Percentiles rank a stretch among this genome's conserved stretches.
Evolutionary conservation across 2,113 vertebrate species (phyloP).

Genomic region (Anguilla japonica): DNA sequence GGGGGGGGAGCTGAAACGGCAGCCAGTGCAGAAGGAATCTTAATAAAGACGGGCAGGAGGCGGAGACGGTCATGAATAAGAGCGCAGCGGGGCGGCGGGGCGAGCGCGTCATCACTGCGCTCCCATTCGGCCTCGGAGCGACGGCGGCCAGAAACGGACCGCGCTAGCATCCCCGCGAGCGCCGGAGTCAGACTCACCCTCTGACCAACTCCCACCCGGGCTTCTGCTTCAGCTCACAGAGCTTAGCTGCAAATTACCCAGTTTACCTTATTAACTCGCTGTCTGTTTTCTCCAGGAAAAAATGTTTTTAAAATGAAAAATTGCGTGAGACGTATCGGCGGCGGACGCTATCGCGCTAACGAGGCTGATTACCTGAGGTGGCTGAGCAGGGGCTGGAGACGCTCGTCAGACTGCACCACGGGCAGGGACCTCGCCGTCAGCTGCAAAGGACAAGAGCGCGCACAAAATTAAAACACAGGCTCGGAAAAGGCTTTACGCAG

Average conservation of each 20-base stretch:
- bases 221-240: background rate
- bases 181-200: background rate
- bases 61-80: too few relatives aligned
- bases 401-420: conserved; percentile 88
- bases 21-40: too few relatives aligned
- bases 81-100: too few relatives aligned
- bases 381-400: conserved; percentile 92
- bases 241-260: background rate
- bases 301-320: background rate
- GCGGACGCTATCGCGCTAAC: conserved; percentile 1
- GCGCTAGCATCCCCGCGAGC: background rate
- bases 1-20: too few relatives aligned
- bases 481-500: background rate
- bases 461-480: background rate
- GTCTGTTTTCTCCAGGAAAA: conserved; percentile 7
- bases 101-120: too few relatives aligned
- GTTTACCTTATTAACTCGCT: background rate
- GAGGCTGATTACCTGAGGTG: conserved; percentile 86
- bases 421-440: conserved; percentile 89
- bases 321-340: background rate
- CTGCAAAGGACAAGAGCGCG: conserved; percentile 62
- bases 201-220: background rate
- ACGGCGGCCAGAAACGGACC: background rate
- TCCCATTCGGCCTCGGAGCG: too few relatives aligned
- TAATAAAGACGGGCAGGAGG: too few relatives aligned